Evolutionary conservation across 2,113 vertebrate species (phyloP).

Genomic region (Austrofundulus limnaeus): DNA sequence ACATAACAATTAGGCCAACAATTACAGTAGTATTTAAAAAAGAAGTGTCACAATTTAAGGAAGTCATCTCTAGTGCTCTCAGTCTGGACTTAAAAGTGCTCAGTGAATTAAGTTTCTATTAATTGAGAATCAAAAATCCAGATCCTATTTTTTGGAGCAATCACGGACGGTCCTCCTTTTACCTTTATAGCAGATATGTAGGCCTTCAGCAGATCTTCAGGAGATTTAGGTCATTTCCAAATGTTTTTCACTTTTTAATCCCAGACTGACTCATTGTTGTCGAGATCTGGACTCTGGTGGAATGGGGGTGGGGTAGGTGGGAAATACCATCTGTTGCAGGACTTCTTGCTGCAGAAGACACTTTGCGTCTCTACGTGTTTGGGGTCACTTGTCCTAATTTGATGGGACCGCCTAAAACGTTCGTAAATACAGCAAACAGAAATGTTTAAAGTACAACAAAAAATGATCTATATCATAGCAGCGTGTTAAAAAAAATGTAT

Average conservation of each 20-base stretch:
- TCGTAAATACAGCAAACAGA: not conserved
- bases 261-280: conserved; percentile 31
- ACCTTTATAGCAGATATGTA: not conserved
- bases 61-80: too few species aligned
- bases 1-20: too few species aligned
- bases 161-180: too few species aligned
- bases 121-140: too few species aligned
- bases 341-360: conserved; percentile 27
- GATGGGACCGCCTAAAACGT: not conserved
- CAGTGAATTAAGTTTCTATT: too few species aligned
- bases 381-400: not conserved
- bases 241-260: conserved; percentile 31
- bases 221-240: conserved; percentile 14
- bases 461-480: not conserved
- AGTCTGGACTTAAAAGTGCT: too few species aligned
- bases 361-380: not conserved
- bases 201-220: not conserved
- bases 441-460: not conserved
- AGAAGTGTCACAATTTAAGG: too few species aligned
- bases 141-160: not conserved
- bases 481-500: not conserved
- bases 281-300: conserved; percentile 32
- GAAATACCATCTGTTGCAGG: conserved; percentile 35
- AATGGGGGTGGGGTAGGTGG: conserved; percentile 19
- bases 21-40: too few species aligned